Conservation (phyloP, 2,888 invertebrate species). For the Oligia latruncula region DNA sequence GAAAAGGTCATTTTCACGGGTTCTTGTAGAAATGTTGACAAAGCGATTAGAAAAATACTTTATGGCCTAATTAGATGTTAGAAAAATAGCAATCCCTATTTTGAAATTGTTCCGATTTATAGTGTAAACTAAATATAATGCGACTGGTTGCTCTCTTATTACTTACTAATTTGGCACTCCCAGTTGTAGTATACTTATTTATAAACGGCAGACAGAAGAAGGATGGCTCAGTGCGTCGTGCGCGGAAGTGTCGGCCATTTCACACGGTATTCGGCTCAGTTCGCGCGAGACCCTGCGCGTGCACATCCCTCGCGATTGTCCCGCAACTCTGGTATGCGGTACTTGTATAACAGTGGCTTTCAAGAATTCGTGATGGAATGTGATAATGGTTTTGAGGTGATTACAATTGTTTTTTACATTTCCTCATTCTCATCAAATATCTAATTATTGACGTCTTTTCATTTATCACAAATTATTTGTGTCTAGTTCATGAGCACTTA, state of each 20-base stretch:
- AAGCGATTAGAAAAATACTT: neutral
- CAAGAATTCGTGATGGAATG: constrained; percentile 86
- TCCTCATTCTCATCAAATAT: constrained; percentile 1
- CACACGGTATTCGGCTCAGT: constrained; percentile 68
- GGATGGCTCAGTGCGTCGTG: constrained; percentile 81
- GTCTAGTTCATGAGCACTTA: constrained; percentile 5
- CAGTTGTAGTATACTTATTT: constrained; percentile 83
- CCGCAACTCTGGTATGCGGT: constrained; percentile 76
- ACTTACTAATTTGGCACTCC: constrained; percentile 80
- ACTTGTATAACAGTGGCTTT: constrained; percentile 78
- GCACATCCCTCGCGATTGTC: constrained; percentile 59
- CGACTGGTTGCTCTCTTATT: constrained; percentile 70
- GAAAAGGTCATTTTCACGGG: no score
- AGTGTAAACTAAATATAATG: constrained; percentile 73
- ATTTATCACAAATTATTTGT: neutral
- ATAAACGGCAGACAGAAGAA: constrained; percentile 80
- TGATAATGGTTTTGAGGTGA: constrained; percentile 87
- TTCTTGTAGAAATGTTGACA: neutral
- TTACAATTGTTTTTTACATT: constrained; percentile 38
- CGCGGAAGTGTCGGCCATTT: constrained; percentile 74
- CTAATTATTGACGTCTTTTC: neutral
- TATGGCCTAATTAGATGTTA: neutral
- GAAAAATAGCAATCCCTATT: neutral
- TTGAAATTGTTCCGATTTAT: constrained; percentile 13
- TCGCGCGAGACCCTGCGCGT: constrained; percentile 67